These are phyloP conservation scores for Myxocyprinus asiaticus DNA, from an alignment of 2,113 vertebrate species.

Conservation along the genomic window DNA sequence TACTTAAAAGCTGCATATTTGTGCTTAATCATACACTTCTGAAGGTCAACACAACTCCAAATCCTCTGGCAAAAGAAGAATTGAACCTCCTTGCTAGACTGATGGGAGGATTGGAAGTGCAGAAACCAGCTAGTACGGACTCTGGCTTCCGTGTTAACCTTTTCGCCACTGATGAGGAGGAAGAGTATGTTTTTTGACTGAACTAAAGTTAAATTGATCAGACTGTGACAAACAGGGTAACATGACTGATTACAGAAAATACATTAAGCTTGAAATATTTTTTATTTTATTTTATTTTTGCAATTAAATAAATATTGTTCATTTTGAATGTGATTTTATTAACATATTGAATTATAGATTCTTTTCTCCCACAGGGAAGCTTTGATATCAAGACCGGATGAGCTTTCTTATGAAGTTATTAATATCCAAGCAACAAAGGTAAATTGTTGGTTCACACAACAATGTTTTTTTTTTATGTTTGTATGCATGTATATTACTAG, in stretches of 20 bases:
- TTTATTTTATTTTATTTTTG: too few relatives aligned
- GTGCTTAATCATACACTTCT: too few relatives aligned
- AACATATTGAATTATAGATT: neutral
- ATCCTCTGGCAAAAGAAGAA: slow-evolving; percentile 95
- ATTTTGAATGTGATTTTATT: too few relatives aligned
- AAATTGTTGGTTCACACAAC: neutral
- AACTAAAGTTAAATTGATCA: too few relatives aligned
- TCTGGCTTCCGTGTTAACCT: slow-evolving; percentile 88
- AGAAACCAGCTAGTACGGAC: slow-evolving; percentile 77
- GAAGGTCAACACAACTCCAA: slow-evolving; percentile 86
- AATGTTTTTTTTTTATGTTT: too few relatives aligned
- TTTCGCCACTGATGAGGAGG: slow-evolving; percentile 92
- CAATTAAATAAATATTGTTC: too few relatives aligned
- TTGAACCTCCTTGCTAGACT: slow-evolving; percentile 91
- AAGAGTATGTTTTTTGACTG: slow-evolving; percentile 79
- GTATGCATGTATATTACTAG: too few relatives aligned
- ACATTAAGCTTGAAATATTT: too few relatives aligned
- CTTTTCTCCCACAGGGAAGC: slow-evolving; percentile 77
- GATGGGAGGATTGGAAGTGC: slow-evolving; percentile 87
- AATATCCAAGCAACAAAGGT: slow-evolving; percentile 93
- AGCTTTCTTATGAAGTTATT: slow-evolving; percentile 86
- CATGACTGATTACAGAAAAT: too few relatives aligned
- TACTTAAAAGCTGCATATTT: slow-evolving; percentile 5
- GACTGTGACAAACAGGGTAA: too few relatives aligned
- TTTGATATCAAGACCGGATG: slow-evolving; percentile 83